phyloP scores from a whole-genome alignment of 1,140 invertebrate species.

The Oryctes rhinoceros region DNA sequence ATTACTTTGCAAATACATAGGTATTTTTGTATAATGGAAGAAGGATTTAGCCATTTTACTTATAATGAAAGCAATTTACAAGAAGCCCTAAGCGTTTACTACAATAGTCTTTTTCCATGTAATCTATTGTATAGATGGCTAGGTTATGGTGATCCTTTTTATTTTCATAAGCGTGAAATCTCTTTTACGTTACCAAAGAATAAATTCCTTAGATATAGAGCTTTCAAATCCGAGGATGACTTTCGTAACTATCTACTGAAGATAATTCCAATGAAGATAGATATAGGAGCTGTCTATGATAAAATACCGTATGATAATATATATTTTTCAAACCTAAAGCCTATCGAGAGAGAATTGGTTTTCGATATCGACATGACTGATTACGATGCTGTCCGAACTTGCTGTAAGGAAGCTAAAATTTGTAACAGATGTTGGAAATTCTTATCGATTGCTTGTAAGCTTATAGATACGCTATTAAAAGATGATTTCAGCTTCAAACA shows the following conservation, averaged over 20 bases:
- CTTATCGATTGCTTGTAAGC: slow-evolving; percentile 90
- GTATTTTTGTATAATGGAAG: too few species aligned
- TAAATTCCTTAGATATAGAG: slow-evolving; percentile 91
- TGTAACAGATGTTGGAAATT: slow-evolving; percentile 98
- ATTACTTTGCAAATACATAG: too few species aligned
- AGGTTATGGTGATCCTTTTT: slow-evolving; percentile 78
- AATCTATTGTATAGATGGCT: slow-evolving; percentile 87
- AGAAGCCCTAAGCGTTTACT: slow-evolving; percentile 68
- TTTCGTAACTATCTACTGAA: slow-evolving; percentile 83
- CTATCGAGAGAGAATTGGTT: slow-evolving; percentile 88
- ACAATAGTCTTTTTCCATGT: slow-evolving; percentile 88
- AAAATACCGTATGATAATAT: slow-evolving; percentile 56
- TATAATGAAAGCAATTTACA: too few species aligned
- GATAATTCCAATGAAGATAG: slow-evolving; percentile 89
- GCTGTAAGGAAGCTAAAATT: slow-evolving; percentile 88
- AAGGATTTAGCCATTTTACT: too few species aligned
- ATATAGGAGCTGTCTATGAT: slow-evolving; percentile 94
- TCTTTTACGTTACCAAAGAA: slow-evolving; percentile 95
- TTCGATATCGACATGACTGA: slow-evolving; percentile 99
- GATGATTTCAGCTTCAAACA: slow-evolving; percentile 95
- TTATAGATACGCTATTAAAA: slow-evolving; percentile 85
- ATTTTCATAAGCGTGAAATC: slow-evolving; percentile 89
- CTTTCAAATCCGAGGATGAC: slow-evolving; percentile 83
- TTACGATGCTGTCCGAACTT: slow-evolving; percentile 96
- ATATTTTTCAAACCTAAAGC: slow-evolving; percentile 58